Conservation (phyloP, 35 echinoderm and acorn worm species). For the Amphiura filiformis region DNA sequence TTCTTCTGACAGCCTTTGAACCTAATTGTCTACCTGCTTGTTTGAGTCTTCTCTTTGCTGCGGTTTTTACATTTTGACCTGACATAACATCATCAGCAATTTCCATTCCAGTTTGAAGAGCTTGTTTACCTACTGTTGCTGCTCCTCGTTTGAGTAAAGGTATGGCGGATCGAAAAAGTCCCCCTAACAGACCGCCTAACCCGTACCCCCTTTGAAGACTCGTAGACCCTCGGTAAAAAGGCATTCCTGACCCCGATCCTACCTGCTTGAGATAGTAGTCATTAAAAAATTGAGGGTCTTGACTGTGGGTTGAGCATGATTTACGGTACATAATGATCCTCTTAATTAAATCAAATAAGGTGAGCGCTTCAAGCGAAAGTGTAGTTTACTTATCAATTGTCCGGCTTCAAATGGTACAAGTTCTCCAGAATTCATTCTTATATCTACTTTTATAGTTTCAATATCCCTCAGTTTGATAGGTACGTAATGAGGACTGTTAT, state of each 20-base stretch:
- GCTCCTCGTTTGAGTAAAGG: slow-evolving; percentile 27
- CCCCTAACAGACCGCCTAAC: slow-evolving; percentile 34
- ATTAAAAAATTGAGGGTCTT: slow-evolving; percentile 12
- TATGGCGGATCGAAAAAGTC: slow-evolving; percentile 32
- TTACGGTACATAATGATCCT: background rate
- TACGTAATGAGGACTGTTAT: slow-evolving; percentile 37
- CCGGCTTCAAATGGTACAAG: slow-evolving; percentile 47
- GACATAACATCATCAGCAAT: slow-evolving; percentile 12
- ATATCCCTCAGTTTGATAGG: slow-evolving; percentile 35
- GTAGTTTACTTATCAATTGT: slow-evolving; percentile 33
- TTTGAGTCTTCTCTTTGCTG: slow-evolving; percentile 10
- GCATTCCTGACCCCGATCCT: slow-evolving; percentile 21
- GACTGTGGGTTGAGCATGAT: background rate
- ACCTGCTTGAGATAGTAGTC: slow-evolving; percentile 51
- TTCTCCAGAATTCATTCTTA: slow-evolving; percentile 43
- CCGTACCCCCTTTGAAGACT: slow-evolving; percentile 36
- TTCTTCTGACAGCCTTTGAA: background rate
- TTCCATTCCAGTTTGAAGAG: slow-evolving; percentile 35
- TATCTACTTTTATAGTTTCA: slow-evolving; percentile 46
- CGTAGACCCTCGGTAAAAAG: slow-evolving; percentile 6
- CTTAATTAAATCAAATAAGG: slow-evolving; percentile 30
- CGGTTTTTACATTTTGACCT: slow-evolving; percentile 28
- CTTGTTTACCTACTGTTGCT: slow-evolving; percentile 28
- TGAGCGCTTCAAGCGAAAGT: slow-evolving; percentile 36
- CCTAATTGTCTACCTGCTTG: slow-evolving; percentile 2